Percentiles rank a stretch among this genome's conserved stretches.
Evolutionary conservation across 92 coral and sea anemone species (phyloP).

Genomic region (Metridium senile): DNA sequence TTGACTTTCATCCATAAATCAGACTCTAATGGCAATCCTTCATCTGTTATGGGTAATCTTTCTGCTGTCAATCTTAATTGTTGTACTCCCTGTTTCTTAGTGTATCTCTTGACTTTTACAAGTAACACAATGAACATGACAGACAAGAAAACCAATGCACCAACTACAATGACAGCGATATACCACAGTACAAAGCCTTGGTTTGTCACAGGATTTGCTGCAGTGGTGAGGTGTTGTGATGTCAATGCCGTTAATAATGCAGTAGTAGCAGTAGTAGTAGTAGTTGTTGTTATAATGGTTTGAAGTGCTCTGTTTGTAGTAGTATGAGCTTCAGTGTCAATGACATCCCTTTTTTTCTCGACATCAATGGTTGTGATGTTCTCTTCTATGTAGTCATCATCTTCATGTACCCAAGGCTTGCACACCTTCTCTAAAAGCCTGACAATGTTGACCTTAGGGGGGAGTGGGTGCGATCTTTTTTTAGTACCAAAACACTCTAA

Average conservation of each 20-base stretch:
- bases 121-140: neutral
- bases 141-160: neutral
- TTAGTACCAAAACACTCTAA: slow-evolving; percentile 9
- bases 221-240: neutral
- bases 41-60: neutral
- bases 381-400: neutral
- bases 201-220: neutral
- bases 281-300: no score
- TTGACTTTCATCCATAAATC: slow-evolving; percentile 29
- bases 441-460: neutral
- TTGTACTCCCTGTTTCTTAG: neutral
- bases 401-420: neutral
- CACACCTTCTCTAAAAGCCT: slow-evolving; percentile 2
- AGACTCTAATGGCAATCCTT: slow-evolving; percentile 8
- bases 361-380: neutral
- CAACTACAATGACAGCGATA: neutral
- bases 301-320: no score
- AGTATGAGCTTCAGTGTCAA: no score
- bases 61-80: neutral
- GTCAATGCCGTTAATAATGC: neutral
- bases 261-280: neutral
- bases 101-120: neutral
- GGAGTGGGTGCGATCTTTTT: slow-evolving; percentile 4
- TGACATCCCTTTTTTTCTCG: no score
- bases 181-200: neutral